A percentile compares a stretch with the other conserved stretches of the same genome.
Evolutionary conservation across 1,140 invertebrate genomes (phyloP).

Genomic region (Stenopsyche tienmushanensis): DNA sequence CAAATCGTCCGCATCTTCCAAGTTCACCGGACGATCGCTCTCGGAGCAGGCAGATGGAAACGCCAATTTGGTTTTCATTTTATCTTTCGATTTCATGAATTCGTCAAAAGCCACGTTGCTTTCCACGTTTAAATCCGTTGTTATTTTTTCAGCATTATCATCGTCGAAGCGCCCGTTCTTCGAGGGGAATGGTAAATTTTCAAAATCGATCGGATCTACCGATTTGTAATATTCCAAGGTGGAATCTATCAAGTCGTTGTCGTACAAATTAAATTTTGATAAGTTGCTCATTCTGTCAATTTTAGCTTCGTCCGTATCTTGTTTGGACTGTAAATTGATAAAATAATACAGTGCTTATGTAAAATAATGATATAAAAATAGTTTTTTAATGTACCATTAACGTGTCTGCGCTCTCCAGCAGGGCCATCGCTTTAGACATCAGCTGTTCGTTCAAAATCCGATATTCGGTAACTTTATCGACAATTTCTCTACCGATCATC

Average conservation of each 20-base stretch:
- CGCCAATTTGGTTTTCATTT: conserved; percentile 13
- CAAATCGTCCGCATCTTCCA: background rate
- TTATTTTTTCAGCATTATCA: background rate
- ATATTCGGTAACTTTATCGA: conserved; percentile 17
- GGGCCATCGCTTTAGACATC: conserved; percentile 16
- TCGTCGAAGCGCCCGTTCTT: too few relatives aligned
- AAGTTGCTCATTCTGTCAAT: background rate
- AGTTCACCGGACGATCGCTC: background rate
- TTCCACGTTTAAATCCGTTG: background rate
- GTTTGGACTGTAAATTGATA: background rate
- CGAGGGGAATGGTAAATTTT: too few relatives aligned
- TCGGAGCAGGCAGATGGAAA: background rate
- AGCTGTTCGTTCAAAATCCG: conserved; percentile 17
- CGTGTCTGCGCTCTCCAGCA: conserved; percentile 11
- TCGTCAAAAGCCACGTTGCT: conserved; percentile 13
- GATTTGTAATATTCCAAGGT: background rate
- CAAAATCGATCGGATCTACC: too few relatives aligned
- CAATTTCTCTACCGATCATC: conserved; percentile 1
- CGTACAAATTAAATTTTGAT: too few relatives aligned
- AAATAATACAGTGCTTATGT: background rate
- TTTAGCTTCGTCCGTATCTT: background rate
- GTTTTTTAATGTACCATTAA: conserved; percentile 3
- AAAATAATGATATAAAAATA: background rate
- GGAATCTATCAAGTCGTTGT: background rate
- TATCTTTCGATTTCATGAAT: conserved; percentile 9